Evolutionary conservation across 2,888 invertebrate species (phyloP), one percentile per base, ranked within the genome.

Genomic region (Dascillus cervinus): DNA sequence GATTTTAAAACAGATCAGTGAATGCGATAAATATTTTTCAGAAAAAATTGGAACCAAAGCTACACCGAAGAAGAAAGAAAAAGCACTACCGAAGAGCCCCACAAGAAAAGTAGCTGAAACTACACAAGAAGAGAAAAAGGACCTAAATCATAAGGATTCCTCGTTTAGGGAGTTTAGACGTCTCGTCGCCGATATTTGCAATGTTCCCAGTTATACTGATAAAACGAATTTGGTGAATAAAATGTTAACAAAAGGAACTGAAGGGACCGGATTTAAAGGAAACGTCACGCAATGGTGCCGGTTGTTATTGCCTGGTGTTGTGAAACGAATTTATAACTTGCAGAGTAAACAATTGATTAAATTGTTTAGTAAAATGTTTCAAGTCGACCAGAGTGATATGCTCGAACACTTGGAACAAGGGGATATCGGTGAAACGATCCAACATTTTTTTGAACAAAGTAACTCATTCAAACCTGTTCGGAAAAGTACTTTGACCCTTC

Each of bases 331-430:
- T 15, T 96, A 94, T 59, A 94, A 95, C 67, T 67, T 96, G 26
- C 89, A 91, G 67, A 90, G 84, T 56, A 92, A 91, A 60, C 91
- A 92, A 55, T 69, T 96, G 30, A 69, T 91, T 0, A 94, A 95
- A 64, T 63, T 92, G 23, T 94, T 91, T 59, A 81, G 89, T 24
- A 75, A 77, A 64, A 77, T 94, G 37, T 84, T 94, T 45, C 64
- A 69, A 2, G 72, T 72, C 1, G 77, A 81, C 60, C 79, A 79
- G 39, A 78, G 82, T 46, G 81, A 80, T 24, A 92, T 96, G 90
- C 63, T 87, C 4, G 78, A 82, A 44, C 79, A 91, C 64, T 70
- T 94, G 45, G 89, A 92, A 55, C 76, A 88, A 56, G 91, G 92
- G 3, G 94, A 96, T 63, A 77, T 94, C 2, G 88, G 91, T 0